A percentile compares a stretch with the other conserved stretches of the same genome.
Evolutionary conservation across 2,113 vertebrate genomes (phyloP).

Genomic region (Madoqua kirkii): DNA sequence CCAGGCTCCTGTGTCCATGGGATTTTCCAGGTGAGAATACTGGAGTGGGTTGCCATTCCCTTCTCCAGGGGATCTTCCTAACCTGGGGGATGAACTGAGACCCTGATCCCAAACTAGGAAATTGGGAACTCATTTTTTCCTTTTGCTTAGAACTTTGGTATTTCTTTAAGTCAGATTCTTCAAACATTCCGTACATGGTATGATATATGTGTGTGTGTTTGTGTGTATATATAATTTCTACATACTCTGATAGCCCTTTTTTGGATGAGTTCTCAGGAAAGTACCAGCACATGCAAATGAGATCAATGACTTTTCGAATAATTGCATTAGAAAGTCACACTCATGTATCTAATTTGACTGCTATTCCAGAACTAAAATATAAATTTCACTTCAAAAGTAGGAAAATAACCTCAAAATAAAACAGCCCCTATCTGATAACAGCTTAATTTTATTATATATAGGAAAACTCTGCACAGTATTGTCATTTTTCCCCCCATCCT

Average conservation of each 20-base stretch:
- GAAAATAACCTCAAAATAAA: not conserved
- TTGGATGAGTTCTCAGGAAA: not conserved
- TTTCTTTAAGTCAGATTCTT: not conserved
- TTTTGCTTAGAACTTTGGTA: not conserved
- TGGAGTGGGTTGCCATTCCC: not conserved
- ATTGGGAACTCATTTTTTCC: not conserved
- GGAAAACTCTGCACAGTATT: not conserved
- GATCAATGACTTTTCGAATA: not conserved
- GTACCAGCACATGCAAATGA: not conserved
- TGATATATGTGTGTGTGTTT: not conserved
- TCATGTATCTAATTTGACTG: not conserved
- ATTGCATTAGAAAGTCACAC: not conserved
- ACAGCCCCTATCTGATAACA: not conserved
- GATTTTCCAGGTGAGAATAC: not conserved
- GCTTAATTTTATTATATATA: not conserved
- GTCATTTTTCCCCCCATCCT: not conserved
- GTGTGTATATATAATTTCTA: not conserved
- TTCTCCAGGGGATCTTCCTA: not conserved
- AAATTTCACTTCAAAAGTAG: not conserved
- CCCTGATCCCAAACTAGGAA: not conserved
- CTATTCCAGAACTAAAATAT: not conserved
- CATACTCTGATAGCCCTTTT: not conserved
- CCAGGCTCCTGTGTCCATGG: not conserved
- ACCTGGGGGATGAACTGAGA: not conserved
- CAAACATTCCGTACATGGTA: not conserved